Base-by-base conservation (phyloP, 1,140 invertebrate species). In the Drosophila bocki region DNA sequence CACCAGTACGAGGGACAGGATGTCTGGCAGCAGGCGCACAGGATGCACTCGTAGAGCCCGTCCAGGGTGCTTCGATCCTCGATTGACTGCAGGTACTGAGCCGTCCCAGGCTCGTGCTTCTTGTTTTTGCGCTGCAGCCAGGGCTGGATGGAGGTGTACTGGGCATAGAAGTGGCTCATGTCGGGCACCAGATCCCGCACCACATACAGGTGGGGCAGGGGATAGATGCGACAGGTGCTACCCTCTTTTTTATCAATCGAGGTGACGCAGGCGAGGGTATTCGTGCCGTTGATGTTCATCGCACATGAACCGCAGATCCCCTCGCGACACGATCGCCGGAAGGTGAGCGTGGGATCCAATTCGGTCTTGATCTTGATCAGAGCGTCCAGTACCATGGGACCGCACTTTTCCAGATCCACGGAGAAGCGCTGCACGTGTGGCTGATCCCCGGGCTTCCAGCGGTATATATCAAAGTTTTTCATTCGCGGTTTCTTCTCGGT, bases 291-390 rank as follows among this genome's bases (percentile, higher is more conserved):
- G 93, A 99, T 99, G 93, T 99, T 99, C 99, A 99, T 99, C 8
- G 98, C 96, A 94, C 99, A 99, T 6, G 98, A 99, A 19, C 99
- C 99, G 93, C 99, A 99, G 79, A 99, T 99, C 22, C 98, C 97
- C 93, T 99, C 98, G 51, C 98, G 95, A 86, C 98, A 99, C 2
- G 98, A 99, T 48, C 98, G 95, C 56, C 98, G 94, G 92, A 99
- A 99, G 9, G 98, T 98, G 62, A 99, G 94, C 1, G 98, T 99
- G 1, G 98, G 97, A 93, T 99, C 99, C 3, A 98, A 94, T 93
- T 99, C 98, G 94, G 98, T 99, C 93, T 99, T 99, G 57, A 99
- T 99, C 93, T 99, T 99, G 72, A 99, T 97, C 42, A 99, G 93
- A 1, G 98, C 98, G 94, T 99, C 99, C 50, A 99, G 93, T 13